Evolutionary conservation across 2,888 invertebrate species (phyloP), one percentile per base, ranked within the genome.

Genomic region (Lysandra coridon): DNA sequence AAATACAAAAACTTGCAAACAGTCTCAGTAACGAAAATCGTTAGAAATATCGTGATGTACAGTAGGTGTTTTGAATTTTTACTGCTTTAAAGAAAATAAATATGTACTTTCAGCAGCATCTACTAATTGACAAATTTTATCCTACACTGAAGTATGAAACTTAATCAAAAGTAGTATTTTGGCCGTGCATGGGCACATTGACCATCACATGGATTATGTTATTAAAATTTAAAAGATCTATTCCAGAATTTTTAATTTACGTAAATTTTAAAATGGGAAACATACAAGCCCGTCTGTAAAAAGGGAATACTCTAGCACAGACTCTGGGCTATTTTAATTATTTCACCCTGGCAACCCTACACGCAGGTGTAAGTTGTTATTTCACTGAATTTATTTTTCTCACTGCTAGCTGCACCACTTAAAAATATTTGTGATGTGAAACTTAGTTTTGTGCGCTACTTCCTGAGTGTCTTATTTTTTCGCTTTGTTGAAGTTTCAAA

Each of bases 341-440:
- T 30, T 64, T 30, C 30, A 12, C 64, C 64, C 64, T 64, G 64
- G 64, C 64, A 30, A 30, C 64, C 64, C 64, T 64, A 30, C 30
- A 30, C 88, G 91, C 92, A 92, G 92, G 91, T 93, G 92, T 89
- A 89, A 90, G 90, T 91, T 90, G 90, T 91, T 93, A 92, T 91
- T 90, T 91, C 87, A 49, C 53, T 49, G 49, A 49, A 75, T 75
- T 75, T 49, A 49, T 53, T 75, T 75, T 30, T 49, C 69, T 69
- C 69, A 69, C 69, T 69, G 69, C 33, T 69, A 69, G 69, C 69
- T 37, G 33, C 33, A 69, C 69, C 69, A 69, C 69, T 69, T 69
- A 69, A 69, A 64, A 69, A 69, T 69, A 37, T 69, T 69, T 33
- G 33, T 69, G 69, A 69, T 69, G 69, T 69, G 33, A 69, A 69